A percentile compares a stretch with the other conserved stretches of the same genome.
These are phyloP conservation scores for Troilus luridus DNA, from an alignment of 2,888 invertebrate genomes.

Conservation along the genomic window DNA sequence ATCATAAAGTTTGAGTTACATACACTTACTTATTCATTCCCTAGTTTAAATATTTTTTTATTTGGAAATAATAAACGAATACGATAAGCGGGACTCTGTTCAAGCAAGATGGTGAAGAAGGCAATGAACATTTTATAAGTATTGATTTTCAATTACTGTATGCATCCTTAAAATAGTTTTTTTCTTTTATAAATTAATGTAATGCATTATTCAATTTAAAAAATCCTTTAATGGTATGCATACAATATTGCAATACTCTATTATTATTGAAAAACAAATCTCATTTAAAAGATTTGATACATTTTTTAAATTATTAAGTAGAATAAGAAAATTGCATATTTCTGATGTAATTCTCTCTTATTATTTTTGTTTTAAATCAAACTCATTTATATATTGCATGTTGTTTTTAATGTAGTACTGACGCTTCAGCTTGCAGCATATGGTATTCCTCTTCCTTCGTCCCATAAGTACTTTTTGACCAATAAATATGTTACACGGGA, in stretches of 20 bases:
- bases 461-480: too few species aligned
- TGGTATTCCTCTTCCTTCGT: too few species aligned
- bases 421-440: too few species aligned
- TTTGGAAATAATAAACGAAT: background rate
- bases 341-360: background rate
- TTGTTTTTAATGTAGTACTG: too few species aligned
- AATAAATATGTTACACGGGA: too few species aligned
- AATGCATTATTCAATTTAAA: background rate
- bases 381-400: background rate
- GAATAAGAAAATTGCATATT: background rate
- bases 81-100: background rate
- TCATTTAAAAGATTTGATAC: too few species aligned
- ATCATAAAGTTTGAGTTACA: too few species aligned
- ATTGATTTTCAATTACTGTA: conserved; percentile 12
- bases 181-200: background rate
- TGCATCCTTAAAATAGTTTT: background rate
- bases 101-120: background rate
- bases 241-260: background rate
- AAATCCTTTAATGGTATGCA: background rate
- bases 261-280: background rate
- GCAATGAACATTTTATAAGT: conserved; percentile 19
- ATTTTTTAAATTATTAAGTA: background rate
- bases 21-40: too few species aligned
- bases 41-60: background rate
- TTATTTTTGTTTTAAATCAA: background rate